Evolutionary conservation across 2,797 vertebrate genomes (phyloP).

Genomic region (Sphenodon punctatus): DNA sequence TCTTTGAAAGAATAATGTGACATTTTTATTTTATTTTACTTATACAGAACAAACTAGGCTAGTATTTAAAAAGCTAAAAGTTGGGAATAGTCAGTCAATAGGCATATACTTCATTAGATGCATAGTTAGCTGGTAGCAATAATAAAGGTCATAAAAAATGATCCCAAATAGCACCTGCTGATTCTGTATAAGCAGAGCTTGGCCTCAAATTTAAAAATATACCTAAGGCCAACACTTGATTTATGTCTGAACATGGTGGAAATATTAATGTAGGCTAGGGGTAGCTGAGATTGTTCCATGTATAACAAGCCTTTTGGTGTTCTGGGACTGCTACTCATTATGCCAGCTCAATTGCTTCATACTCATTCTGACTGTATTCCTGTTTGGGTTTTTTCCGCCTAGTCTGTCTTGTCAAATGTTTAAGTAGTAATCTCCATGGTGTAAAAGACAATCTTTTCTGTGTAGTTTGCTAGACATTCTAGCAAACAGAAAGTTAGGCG

Average conservation of each 20-base stretch:
- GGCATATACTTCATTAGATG: slow-evolving; percentile 30
- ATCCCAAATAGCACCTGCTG: slow-evolving; percentile 37
- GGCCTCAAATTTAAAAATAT: background rate
- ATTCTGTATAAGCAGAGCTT: background rate
- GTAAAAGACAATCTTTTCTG: background rate
- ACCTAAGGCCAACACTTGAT: background rate
- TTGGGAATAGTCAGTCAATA: slow-evolving; percentile 57
- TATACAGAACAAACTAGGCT: slow-evolving; percentile 31
- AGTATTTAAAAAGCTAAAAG: background rate
- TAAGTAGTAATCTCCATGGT: background rate
- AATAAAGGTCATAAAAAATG: slow-evolving; percentile 18
- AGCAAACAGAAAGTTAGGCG: too few relatives aligned
- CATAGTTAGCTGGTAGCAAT: slow-evolving; percentile 31
- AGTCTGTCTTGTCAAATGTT: background rate
- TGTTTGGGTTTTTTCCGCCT: too few relatives aligned
- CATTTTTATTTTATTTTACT: slow-evolving; percentile 52
- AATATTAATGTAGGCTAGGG: background rate
- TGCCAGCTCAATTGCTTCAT: background rate
- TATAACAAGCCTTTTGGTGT: background rate
- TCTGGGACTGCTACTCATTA: background rate
- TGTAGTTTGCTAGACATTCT: too few relatives aligned
- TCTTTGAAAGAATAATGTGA: slow-evolving; percentile 19
- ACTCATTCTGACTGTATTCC: background rate
- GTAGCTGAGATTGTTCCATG: background rate
- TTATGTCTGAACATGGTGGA: background rate